Percentiles rank a stretch among this genome's conserved stretches.
Evolutionary conservation across 2,888 invertebrate species (phyloP).

Genomic region (Aplocera efformata): DNA sequence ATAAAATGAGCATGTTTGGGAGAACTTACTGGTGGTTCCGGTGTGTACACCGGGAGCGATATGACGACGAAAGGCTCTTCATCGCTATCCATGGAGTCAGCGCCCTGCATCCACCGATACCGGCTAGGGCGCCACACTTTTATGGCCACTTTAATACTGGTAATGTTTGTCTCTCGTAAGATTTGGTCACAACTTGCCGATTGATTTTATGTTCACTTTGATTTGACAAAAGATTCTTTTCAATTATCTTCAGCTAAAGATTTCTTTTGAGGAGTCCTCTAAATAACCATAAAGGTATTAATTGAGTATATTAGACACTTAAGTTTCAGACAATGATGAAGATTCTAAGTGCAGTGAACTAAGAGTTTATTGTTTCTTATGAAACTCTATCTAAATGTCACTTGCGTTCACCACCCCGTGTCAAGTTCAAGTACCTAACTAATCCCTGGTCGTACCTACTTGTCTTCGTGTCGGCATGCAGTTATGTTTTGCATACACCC

Average conservation of each 20-base stretch:
- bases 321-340: no score
- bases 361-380: conserved; percentile 7
- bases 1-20: no score
- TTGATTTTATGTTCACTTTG: conserved; percentile 1
- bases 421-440: conserved; percentile 71
- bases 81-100: conserved; percentile 81
- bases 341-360: no score
- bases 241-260: no score
- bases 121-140: conserved; percentile 74
- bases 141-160: conserved; percentile 25
- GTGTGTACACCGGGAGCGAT: conserved; percentile 82
- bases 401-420: conserved; percentile 43
- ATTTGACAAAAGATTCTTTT: no score
- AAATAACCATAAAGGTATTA: no score
- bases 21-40: conserved; percentile 63
- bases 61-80: conserved; percentile 85
- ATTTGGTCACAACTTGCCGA: no score
- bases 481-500: conserved; percentile 47
- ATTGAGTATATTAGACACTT: no score
- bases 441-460: conserved; percentile 30
- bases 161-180: conserved; percentile 4
- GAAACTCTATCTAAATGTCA: conserved; percentile 32
- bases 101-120: conserved; percentile 68
- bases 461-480: conserved; percentile 53
- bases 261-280: no score